phyloP scores from a whole-genome alignment of 2,797 vertebrate species.

The Sebastes baramenuke region DNA sequence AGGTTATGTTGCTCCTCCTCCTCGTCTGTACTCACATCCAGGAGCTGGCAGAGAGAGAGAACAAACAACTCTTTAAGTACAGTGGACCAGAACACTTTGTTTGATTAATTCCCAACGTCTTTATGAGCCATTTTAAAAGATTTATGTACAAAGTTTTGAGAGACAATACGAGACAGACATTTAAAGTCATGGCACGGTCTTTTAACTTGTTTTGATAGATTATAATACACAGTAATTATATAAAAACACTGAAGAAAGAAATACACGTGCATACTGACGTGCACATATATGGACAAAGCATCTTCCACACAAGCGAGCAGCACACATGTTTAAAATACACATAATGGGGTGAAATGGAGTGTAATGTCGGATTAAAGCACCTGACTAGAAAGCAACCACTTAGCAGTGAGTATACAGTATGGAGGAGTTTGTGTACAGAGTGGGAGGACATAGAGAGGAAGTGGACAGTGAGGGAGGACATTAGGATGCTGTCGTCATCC shows the following conservation, averaged over 20 bases:
- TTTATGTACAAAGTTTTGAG: not conserved
- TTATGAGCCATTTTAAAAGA: not conserved
- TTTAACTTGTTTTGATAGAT: not conserved
- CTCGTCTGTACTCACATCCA: not conserved
- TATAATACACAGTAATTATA: not conserved
- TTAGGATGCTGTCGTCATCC: not conserved
- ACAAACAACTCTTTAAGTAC: not conserved
- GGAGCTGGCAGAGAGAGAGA: not conserved
- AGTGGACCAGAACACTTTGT: not conserved
- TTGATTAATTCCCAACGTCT: not conserved
- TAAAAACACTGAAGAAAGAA: not conserved
- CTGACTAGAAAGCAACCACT: conserved; percentile 3
- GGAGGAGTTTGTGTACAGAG: not conserved
- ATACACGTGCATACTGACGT: not conserved
- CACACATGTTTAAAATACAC: not conserved
- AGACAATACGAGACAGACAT: not conserved
- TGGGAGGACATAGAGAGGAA: not conserved
- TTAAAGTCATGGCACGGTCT: not conserved
- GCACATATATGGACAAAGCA: not conserved
- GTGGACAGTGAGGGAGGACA: not conserved
- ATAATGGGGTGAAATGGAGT: not conserved
- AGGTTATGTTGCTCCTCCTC: not conserved
- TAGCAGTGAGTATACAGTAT: not conserved
- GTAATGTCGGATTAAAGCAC: not conserved
- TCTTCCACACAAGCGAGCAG: not conserved